Evolutionary conservation across 2,113 vertebrate species (phyloP), one percentile per base, ranked within the genome.

Genomic region (Stigmatopora argus): DNA sequence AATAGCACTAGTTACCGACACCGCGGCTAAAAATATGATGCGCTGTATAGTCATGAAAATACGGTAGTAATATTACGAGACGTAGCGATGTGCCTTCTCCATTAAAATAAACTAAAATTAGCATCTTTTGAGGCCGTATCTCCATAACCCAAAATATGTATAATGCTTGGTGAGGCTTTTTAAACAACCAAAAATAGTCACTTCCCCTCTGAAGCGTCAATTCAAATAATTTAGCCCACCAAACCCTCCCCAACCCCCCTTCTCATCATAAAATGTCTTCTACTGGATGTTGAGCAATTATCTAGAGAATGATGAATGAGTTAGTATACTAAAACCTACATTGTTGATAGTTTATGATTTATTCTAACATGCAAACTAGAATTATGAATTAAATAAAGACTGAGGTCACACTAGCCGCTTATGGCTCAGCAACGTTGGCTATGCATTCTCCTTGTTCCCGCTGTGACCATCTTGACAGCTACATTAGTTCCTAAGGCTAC

Each of bases 281-380:
- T 7, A 59, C 77, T 77, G 79, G 79, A 82, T 73, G 73, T 73
- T 52, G 6, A 52, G 10, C n/a, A 26, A 8, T 23, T 26, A 41
- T 61, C 49, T 48, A 56, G 49, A 65, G 60, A 66, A 12, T 66
- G 47, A 21, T 69, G 10, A 4, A 31, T 35, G 38, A 48, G 2
- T 81, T 35, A 67, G 65, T 67, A 62, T 26, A 60, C n/a, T 45
- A 61, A 13, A 61, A 17, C 23, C 53, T 56, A 56, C 53, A 7
- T 19, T n/a, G 34, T 38, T 44, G n/a, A 23, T 44, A 15, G 1
- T 53, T 23, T 55, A 2, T 55, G 4, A 13, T 12, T 8, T 15
- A 26, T 8, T 11, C 26, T 34, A 13, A 13, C 7, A 23, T 26
- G 9, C 51, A 53, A 55, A 8, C 23, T 56, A 31, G 23, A 56